A percentile compares a stretch with the other conserved stretches of the same genome.
Conservation (phyloP, 2,113 vertebrate genomes). For the Oceanites oceanicus region DNA sequence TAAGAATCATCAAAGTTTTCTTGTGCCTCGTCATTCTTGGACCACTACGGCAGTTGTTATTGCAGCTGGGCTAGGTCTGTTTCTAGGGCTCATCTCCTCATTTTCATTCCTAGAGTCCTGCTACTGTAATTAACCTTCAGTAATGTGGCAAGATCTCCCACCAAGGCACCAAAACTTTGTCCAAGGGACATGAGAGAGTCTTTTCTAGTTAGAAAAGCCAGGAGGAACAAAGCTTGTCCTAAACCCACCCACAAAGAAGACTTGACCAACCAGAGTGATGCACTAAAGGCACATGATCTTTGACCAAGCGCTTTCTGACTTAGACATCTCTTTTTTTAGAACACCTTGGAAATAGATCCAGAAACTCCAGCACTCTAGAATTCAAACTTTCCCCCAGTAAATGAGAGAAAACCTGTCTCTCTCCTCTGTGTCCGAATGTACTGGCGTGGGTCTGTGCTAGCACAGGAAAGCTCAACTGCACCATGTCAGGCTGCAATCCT, state of each 20-base stretch:
- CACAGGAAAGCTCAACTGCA: background rate
- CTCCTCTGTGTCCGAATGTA: background rate
- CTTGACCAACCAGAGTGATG: background rate
- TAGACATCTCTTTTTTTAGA: background rate
- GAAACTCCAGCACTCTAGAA: background rate
- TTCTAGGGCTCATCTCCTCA: background rate
- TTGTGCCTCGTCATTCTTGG: background rate
- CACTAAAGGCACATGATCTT: background rate
- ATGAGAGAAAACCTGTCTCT: background rate
- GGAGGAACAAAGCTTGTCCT: background rate
- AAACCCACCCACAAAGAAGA: background rate
- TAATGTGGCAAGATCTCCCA: background rate
- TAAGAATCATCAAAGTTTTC: background rate
- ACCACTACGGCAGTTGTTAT: background rate
- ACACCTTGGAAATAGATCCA: background rate
- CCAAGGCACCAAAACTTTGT: background rate
- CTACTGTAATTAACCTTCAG: background rate
- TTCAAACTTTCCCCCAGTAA: background rate
- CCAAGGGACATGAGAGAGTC: background rate
- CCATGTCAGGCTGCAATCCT: background rate
- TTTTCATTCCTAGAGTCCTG: background rate
- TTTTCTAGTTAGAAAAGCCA: background rate
- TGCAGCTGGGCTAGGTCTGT: background rate
- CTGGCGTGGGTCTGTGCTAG: fast-evolving
- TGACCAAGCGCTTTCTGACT: background rate